Conservation (phyloP, 2,888 invertebrate genomes). For the Miltochrista miniata region DNA sequence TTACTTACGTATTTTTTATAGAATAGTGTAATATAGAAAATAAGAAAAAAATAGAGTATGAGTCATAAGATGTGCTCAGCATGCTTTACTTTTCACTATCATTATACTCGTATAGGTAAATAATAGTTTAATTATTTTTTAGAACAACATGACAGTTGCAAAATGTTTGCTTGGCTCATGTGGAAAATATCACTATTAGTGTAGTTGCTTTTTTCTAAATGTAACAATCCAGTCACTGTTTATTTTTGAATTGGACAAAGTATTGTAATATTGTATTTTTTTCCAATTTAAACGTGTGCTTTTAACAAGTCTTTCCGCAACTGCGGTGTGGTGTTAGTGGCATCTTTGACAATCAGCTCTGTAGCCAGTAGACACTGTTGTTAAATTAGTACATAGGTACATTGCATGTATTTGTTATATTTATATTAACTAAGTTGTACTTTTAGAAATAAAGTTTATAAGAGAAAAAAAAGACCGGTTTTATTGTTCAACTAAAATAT, state of each 20-base stretch:
- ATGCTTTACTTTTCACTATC: too few relatives aligned
- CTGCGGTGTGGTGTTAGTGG: constrained; percentile 9
- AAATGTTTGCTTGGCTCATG: constrained; percentile 28
- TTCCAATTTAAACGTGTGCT: neutral
- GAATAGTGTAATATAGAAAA: too few relatives aligned
- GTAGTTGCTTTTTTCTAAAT: neutral
- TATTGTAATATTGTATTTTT: neutral
- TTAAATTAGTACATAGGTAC: constrained; percentile 41
- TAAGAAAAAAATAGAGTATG: too few relatives aligned
- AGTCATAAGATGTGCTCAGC: too few relatives aligned
- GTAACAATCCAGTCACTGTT: neutral
- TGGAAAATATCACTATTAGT: constrained; percentile 19
- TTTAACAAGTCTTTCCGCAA: neutral
- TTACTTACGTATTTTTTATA: too few relatives aligned
- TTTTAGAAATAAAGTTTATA: constrained; percentile 72
- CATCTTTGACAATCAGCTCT: constrained; percentile 24
- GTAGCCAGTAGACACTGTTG: constrained; percentile 40
- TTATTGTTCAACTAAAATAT: too few relatives aligned
- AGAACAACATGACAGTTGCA: constrained; percentile 33
- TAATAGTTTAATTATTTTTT: too few relatives aligned
- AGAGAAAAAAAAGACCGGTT: too few relatives aligned
- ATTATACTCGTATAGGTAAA: too few relatives aligned
- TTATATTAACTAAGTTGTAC: constrained; percentile 62
- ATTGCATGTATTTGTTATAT: too few relatives aligned
- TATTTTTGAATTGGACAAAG: neutral